Conservation (phyloP, 53 echinoderm and acorn worm species). For the Apostichopus leukothele region DNA sequence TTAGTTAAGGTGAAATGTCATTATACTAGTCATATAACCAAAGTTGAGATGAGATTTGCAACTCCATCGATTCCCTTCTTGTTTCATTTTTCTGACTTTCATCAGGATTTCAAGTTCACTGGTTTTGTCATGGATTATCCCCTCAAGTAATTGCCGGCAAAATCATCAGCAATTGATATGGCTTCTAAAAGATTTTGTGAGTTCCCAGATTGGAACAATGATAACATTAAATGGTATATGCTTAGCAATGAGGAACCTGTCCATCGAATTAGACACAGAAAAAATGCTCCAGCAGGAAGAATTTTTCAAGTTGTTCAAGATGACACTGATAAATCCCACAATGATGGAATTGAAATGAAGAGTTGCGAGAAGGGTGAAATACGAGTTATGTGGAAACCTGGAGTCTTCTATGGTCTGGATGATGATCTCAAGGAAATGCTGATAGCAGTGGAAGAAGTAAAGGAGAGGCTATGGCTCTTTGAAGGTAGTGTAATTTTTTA, state of each 20-base stretch:
- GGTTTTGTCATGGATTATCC: too few species aligned
- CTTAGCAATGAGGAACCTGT: not conserved
- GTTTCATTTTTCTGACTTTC: too few species aligned
- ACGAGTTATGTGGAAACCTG: not conserved
- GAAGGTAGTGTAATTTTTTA: not conserved
- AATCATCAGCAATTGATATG: too few species aligned
- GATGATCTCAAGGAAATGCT: not conserved
- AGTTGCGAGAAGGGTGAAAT: not conserved
- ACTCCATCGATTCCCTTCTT: too few species aligned
- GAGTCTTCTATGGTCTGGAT: not conserved
- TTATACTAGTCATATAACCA: too few species aligned
- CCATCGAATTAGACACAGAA: not conserved
- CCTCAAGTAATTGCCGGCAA: too few species aligned
- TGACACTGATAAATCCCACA: not conserved
- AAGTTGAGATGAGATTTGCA: too few species aligned
- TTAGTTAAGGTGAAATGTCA: too few species aligned
- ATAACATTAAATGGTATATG: not conserved
- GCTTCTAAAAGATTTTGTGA: too few species aligned
- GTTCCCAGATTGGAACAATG: too few species aligned
- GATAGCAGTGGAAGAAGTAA: not conserved
- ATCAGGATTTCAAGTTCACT: too few species aligned
- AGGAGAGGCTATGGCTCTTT: not conserved
- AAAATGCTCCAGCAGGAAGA: not conserved
- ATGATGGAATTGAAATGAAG: not conserved
- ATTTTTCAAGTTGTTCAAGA: not conserved